Base-by-base conservation (phyloP, 2,797 vertebrate species). In the Ispidina picta region DNA sequence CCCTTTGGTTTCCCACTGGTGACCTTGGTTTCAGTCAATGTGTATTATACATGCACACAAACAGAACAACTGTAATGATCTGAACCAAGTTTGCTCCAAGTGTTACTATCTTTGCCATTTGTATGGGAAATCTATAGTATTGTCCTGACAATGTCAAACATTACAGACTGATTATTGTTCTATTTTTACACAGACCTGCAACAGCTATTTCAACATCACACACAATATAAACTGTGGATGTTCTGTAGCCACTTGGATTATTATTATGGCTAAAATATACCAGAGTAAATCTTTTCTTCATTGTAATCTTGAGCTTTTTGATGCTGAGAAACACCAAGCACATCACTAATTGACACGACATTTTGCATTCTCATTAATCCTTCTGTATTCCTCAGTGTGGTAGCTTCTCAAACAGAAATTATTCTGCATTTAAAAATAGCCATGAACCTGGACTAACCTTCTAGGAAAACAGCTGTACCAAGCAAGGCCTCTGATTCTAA, bases 101-200 rank as follows among this genome's bases (percentile, higher is more conserved):
- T 80, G 91, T 71, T 91, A 33, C 51, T 84, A 25, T 65, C 54
- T 80, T 69, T 2, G 3, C 65, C 39, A 68, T 88, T 93, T 62
- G 23, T 52, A 95, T 70, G 82, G 75, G 55, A 86, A 95, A 94
- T 95, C 91, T 70, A 76, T 86, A 82, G 43, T 79, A 76, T 43
- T 83, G 49, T 88, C 89, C 44, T 7, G 5, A 56, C 73, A 91
- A 76, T 74, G 85, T 73, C 70, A 91, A 83, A 54, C 60, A 71
- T 52, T 49, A 59, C 86, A 71, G 66, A 62, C 60, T 79, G 10
- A 35, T 56, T 85, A 79, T 77, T 29, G 5, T 54, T 65, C 51
- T 55, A 49, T 75, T 86, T 90, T 83, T 46, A 46, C 8, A 37
- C 43, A 83, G 72, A 41, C n/a, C 15, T 46, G 35, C 23, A 29